Conservation (phyloP, 2,113 vertebrate genomes). For the Pygoscelis adeliae region DNA sequence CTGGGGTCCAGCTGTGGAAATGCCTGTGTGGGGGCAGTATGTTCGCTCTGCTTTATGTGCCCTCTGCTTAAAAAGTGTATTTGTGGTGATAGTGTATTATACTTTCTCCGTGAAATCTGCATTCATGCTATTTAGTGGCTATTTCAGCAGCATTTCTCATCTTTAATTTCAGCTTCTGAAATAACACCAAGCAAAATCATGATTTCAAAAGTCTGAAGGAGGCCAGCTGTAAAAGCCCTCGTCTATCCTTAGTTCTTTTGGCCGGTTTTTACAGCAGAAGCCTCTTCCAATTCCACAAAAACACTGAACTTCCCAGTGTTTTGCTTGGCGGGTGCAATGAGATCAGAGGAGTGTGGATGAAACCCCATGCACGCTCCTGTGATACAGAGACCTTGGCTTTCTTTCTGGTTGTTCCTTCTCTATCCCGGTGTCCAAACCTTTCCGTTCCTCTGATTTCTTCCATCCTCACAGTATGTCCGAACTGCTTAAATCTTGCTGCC, state of each 20-base stretch:
- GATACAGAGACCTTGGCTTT: not conserved
- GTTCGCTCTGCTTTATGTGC: not conserved
- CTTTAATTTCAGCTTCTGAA: not conserved
- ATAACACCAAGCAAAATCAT: not conserved
- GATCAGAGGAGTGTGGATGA: not conserved
- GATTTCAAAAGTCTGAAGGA: not conserved
- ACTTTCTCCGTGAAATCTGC: not conserved
- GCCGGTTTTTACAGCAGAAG: not conserved
- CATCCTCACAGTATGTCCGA: not conserved
- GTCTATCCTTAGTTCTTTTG: not conserved
- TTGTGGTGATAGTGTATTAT: not conserved
- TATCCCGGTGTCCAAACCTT: not conserved
- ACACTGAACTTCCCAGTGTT: not conserved
- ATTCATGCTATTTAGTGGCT: not conserved
- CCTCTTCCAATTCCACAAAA: not conserved
- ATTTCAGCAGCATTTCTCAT: not conserved
- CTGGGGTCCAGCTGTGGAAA: not conserved
- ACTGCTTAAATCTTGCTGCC: not conserved
- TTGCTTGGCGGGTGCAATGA: fast-evolving
- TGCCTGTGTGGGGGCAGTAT: fast-evolving
- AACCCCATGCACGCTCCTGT: fast-evolving
- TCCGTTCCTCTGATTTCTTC: not conserved
- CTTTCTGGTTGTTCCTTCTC: not conserved
- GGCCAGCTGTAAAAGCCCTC: not conserved
- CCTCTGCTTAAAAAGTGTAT: not conserved